phyloP scores from a whole-genome alignment of 2,113 vertebrate species.

The Corythornis vintsioides region DNA sequence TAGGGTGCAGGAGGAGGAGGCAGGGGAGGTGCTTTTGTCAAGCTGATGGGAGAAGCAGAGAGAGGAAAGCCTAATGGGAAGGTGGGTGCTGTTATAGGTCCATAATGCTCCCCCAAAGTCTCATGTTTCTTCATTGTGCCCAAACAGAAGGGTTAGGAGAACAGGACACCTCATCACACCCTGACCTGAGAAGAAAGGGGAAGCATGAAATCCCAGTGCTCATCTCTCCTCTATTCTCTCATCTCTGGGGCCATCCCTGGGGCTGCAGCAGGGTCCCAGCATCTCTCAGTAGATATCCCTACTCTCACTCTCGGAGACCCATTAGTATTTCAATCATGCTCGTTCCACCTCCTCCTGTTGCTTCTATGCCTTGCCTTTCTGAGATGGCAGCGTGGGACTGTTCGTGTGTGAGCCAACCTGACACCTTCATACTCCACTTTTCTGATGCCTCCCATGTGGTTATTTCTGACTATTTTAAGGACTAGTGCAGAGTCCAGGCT shows the following conservation, averaged over 20 bases:
- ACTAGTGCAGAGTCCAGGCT: background rate
- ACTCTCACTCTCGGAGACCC: background rate
- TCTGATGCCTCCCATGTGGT: background rate
- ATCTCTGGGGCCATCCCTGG: background rate
- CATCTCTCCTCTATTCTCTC: background rate
- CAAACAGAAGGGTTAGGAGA: background rate
- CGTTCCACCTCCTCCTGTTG: background rate
- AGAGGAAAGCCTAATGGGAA: background rate
- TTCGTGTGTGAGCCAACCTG: background rate
- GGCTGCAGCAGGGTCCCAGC: background rate
- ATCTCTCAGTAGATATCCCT: background rate
- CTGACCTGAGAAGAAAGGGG: background rate
- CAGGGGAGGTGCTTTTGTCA: background rate
- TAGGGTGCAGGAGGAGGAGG: background rate
- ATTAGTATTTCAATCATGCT: background rate
- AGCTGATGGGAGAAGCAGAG: background rate
- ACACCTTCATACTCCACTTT: background rate
- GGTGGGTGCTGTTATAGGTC: background rate
- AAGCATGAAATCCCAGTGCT: background rate
- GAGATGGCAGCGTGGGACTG: background rate
- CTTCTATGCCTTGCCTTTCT: background rate
- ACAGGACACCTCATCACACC: background rate
- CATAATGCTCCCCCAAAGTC: background rate
- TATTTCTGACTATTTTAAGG: background rate
- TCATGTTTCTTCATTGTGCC: background rate